Base-by-base conservation (phyloP, 2,888 invertebrate species). In the Pegoplata infirma region DNA sequence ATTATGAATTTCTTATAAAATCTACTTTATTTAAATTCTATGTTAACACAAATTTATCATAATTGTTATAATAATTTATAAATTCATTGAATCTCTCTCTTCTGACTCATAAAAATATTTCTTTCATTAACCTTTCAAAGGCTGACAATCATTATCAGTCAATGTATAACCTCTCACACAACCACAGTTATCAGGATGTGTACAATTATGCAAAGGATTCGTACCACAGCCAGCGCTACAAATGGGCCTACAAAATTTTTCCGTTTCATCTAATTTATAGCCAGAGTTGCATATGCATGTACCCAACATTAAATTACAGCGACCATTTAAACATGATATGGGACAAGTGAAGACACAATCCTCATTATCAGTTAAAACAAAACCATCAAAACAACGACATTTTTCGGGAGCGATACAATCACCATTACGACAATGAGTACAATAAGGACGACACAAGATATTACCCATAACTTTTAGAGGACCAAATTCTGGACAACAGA, bases 401-500 rank as follows among this genome's bases (percentile, higher is more conserved):
- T 83, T 83, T 1, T 85, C 86, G 0, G 90, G 88, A 2, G 80
- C 72, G 0, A 84, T 58, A 25, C 89, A 89, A 53, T 81, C 64
- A 0, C 89, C 89, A 64, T 89, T 88, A 5, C 81, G 80, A 44
- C 89, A 89, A 49, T 82, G 83, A 3, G 83, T 82, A 36, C 85
- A 85, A 12, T 82, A 56, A 0, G 88, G 88, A 0, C 82, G 82
- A 40, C 88, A 89, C 2, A 81, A 58, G 1, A 83, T 85, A 2
- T 81, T 83, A 16, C 84, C 84, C 36, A 67, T 79, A 16, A 83
- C 72, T 0, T 84, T 82, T 1, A 83, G 77, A 4, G 86, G 79
- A 12, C 68, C 81, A 66, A 93, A 95, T n/a, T 95, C 95, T 0
- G 91, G 90, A 85, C 95, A 95, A 85, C 95, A 95, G 36, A 92